These are phyloP conservation scores for Eurypyga helias DNA, from an alignment of 2,113 vertebrate genomes.

Conservation along the genomic window DNA sequence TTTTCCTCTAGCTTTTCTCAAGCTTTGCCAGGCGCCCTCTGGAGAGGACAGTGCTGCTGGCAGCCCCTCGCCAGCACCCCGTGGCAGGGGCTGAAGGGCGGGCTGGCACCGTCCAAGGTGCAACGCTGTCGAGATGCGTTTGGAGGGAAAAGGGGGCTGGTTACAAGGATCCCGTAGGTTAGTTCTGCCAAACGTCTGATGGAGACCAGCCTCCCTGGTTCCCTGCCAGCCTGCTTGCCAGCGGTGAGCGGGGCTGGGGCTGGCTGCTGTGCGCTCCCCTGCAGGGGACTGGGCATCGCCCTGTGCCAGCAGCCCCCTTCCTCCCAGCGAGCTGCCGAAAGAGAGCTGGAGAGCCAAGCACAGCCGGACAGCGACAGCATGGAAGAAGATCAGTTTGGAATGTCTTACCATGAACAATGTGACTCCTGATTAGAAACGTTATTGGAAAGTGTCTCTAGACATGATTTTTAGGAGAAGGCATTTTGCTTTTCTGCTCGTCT, in stretches of 20 bases:
- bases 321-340: rapidly evolving
- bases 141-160: background rate
- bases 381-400: background rate
- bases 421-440: background rate
- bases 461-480: background rate
- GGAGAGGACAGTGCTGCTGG: background rate
- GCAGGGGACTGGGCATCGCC: rapidly evolving
- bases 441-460: background rate
- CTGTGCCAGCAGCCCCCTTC: background rate
- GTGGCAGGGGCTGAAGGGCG: background rate
- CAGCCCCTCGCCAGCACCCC: background rate
- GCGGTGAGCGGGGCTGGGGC: rapidly evolving
- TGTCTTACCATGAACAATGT: background rate
- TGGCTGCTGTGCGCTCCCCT: background rate
- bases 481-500: background rate
- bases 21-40: background rate
- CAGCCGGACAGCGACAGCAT: rapidly evolving
- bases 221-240: background rate
- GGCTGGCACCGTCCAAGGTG: background rate
- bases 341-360: background rate
- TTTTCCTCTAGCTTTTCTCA: background rate
- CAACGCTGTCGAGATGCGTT: rapidly evolving
- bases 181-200: background rate
- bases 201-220: background rate
- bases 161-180: background rate